A percentile compares a stretch with the other conserved stretches of the same genome.
Evolutionary conservation across 2,888 invertebrate species (phyloP).

Genomic region (Ariolimax columbianus): DNA sequence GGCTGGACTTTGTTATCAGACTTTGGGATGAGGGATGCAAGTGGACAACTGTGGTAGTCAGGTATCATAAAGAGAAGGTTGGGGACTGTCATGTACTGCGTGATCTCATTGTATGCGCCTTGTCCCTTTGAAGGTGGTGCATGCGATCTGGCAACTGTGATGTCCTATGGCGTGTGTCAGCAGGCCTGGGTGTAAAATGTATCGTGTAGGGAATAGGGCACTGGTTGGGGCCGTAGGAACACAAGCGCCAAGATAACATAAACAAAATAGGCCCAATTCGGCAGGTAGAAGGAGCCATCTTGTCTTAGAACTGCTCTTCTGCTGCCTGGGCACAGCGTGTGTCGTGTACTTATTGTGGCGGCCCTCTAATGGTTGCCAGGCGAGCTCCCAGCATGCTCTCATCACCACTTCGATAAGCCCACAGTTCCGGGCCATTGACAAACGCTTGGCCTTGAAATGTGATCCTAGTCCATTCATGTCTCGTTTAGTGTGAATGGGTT

Average conservation of each 20-base stretch:
- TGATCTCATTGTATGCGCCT: no score
- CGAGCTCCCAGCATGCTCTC: conserved; percentile 19
- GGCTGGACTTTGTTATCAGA: no score
- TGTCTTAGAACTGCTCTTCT: not conserved
- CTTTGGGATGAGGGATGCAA: no score
- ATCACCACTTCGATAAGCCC: not conserved
- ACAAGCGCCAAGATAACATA: not conserved
- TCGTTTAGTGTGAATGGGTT: no score
- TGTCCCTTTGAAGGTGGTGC: not conserved
- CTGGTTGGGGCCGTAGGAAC: not conserved
- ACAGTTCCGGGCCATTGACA: conserved; percentile 20
- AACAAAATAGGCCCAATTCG: not conserved
- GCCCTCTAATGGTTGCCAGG: not conserved
- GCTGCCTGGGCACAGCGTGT: conserved; percentile 6
- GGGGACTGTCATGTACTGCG: no score
- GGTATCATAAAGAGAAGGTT: no score
- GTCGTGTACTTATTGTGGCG: not conserved
- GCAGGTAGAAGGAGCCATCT: conserved; percentile 18
- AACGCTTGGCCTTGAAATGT: not conserved
- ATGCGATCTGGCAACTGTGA: not conserved
- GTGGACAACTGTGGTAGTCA: no score
- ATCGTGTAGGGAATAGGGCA: not conserved
- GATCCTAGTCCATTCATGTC: not conserved
- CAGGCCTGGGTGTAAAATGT: not conserved
- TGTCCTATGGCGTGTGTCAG: not conserved